These are phyloP conservation scores for Varecia variegata DNA, from an alignment of 2,797 vertebrate genomes.

Conservation along the genomic window DNA sequence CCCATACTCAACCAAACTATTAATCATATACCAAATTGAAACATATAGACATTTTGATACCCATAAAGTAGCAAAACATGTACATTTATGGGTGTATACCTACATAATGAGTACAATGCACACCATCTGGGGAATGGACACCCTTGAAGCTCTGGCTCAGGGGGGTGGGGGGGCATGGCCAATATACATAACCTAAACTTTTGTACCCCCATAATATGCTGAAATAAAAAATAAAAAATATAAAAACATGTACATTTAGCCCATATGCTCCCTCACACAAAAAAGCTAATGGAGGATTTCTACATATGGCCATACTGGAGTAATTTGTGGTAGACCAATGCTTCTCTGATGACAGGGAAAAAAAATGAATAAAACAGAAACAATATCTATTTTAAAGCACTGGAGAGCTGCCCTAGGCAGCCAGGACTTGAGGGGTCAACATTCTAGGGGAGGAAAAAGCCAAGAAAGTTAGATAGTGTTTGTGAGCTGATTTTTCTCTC, in stretches of 20 bases:
- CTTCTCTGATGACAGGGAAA: background rate
- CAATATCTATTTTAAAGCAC: background rate
- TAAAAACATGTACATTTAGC: background rate
- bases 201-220: too few relatives aligned
- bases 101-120: too few relatives aligned
- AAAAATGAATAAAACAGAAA: background rate
- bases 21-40: background rate
- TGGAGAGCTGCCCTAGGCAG: background rate
- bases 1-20: background rate
- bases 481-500: background rate
- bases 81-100: too few relatives aligned
- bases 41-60: background rate
- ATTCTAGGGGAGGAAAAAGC: background rate
- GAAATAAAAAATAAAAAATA: too few relatives aligned
- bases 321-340: too few relatives aligned
- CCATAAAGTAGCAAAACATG: background rate
- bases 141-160: too few relatives aligned
- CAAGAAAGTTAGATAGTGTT: background rate
- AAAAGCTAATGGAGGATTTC: background rate
- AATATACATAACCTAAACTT: too few relatives aligned
- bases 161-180: too few relatives aligned
- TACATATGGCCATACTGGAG: background rate
- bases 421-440: background rate
- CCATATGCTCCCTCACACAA: background rate
- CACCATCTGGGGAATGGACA: too few relatives aligned